phyloP scores from a whole-genome alignment of 2,888 invertebrate species.

The Ashinkailepas kermadecensis region DNA sequence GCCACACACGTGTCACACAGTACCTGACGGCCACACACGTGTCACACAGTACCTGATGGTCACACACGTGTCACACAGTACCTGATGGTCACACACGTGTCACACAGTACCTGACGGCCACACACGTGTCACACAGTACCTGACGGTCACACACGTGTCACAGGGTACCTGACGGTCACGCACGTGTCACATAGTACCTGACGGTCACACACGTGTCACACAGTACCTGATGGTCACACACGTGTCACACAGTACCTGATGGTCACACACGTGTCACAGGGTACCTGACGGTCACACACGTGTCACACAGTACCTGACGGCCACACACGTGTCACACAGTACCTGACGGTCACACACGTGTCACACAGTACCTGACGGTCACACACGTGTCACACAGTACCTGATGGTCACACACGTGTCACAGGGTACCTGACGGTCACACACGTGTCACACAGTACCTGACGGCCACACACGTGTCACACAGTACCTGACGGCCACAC shows the following conservation, averaged over 20 bases:
- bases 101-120: constrained; percentile 55
- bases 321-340: constrained; percentile 64
- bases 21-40: too few relatives aligned
- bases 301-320: too few relatives aligned
- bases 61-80: neutral
- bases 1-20: neutral
- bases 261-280: constrained; percentile 63
- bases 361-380: too few relatives aligned
- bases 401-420: constrained; percentile 41
- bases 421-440: too few relatives aligned
- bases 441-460: constrained; percentile 64
- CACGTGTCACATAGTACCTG: too few relatives aligned
- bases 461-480: constrained; percentile 30
- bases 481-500: too few relatives aligned
- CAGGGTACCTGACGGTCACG: constrained; percentile 52
- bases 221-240: constrained; percentile 48
- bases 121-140: neutral
- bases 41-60: constrained; percentile 56
- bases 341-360: constrained; percentile 44
- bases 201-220: too few relatives aligned
- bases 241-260: too few relatives aligned
- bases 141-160: too few relatives aligned
- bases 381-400: constrained; percentile 63
- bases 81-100: too few relatives aligned
- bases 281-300: constrained; percentile 47